Base-by-base conservation (phyloP, 2,797 vertebrate species). In the Phoxinus dragarum region DNA sequence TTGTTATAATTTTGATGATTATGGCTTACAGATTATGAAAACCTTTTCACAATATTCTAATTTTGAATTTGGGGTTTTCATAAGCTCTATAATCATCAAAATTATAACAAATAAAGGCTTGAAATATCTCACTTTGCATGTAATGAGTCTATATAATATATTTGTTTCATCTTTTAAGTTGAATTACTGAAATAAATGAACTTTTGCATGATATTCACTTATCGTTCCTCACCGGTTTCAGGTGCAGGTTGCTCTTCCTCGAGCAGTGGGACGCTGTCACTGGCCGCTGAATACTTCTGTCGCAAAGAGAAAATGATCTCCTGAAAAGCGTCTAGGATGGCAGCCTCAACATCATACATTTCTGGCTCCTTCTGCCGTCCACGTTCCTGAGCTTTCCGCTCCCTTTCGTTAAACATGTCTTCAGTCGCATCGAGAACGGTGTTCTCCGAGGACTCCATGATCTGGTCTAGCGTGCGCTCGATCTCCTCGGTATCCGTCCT, bases 271-370 rank as follows among this genome's bases (percentile, higher is more conserved):
- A 89, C 86, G 11, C 94, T 95, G 80, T 96, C 96, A 68, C 94
- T 96, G 73, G 77, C 91, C 6, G 93, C 86, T 0, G 96, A 96
- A 78, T 97, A 96, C 90, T 94, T 97, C 89, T 96, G 95, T 82
- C 97, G 94, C 23, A 99, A 93, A 52, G 93, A 96, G 91, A 97
- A 98, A n/a, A 96, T 94, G 17, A 99, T 91, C 90, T 99, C 97
- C 91, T 99, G 98, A 89, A 99, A 94, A 38, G 97, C 95, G 72
- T 98, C 97, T 69, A 99, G 90, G 69, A 98, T 89, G 1, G 94
- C 91, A 0, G 96, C 93, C 91, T 98, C 98, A 72, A 97, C 95
- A 56, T 98, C 96, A 67, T 95, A 90, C 74, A 91, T 47, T 56
- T 90, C 91, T 0, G 76, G 89, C 27, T 96, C 96, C 64, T 76